phyloP scores from a whole-genome alignment of 2,113 vertebrate species.

The Brachyhypopomus occidentalis region DNA sequence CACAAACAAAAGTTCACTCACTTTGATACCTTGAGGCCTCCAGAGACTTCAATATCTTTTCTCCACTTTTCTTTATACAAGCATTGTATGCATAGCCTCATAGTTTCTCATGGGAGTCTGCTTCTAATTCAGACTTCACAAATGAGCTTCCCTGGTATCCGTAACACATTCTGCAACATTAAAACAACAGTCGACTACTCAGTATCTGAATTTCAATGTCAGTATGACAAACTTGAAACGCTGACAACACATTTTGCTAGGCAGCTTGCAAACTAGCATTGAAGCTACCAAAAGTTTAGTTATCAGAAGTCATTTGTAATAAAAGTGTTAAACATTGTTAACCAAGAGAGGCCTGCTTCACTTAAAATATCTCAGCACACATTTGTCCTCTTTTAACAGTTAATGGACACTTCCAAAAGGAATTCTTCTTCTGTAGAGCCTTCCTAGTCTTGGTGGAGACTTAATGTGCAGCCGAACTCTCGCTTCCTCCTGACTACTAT shows the following conservation, averaged over 20 bases:
- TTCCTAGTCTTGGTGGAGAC: not conserved
- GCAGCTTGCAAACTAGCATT: too few relatives aligned
- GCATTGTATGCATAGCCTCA: conserved; percentile 17
- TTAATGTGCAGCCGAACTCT: not conserved
- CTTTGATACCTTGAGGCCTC: conserved; percentile 18
- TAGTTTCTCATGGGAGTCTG: not conserved
- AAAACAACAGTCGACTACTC: not conserved
- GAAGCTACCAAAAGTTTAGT: too few relatives aligned
- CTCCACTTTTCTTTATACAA: conserved; percentile 13
- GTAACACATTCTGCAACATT: not conserved
- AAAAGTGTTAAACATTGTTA: too few relatives aligned
- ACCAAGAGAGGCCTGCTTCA: too few relatives aligned
- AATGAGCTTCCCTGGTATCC: not conserved
- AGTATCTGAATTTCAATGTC: not conserved
- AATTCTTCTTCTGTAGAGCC: not conserved
- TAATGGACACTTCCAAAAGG: not conserved
- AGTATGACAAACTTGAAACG: not conserved
- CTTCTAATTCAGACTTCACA: not conserved
- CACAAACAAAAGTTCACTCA: conserved; percentile 12
- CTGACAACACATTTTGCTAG: not conserved
- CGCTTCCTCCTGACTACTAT: not conserved
- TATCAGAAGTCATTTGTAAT: too few relatives aligned
- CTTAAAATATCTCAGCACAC: not conserved
- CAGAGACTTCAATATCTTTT: conserved; percentile 28
- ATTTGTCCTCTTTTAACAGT: not conserved